These are phyloP conservation scores for Papilio protenor DNA, from an alignment of 2,888 invertebrate species.

Conservation along the genomic window DNA sequence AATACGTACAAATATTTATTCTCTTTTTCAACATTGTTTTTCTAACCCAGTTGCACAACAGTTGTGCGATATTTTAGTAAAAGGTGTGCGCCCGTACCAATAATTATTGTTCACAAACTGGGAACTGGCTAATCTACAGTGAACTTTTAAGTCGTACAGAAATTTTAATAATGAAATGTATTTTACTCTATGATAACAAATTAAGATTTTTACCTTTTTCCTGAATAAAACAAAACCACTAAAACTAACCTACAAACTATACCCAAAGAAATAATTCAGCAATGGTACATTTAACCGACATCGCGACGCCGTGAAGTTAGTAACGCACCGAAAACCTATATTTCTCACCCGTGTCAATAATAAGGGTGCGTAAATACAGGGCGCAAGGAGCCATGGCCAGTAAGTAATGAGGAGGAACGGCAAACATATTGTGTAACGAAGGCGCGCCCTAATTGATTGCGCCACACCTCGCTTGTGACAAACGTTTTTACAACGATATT, in stretches of 20 bases:
- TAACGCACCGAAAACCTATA: conserved; percentile 49
- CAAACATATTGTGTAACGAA: conserved; percentile 78
- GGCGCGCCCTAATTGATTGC: conserved; percentile 78
- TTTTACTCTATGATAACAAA: no score
- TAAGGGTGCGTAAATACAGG: conserved; percentile 49
- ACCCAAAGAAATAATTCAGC: conserved; percentile 17
- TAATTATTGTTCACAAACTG: no score
- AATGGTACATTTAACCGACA: conserved; percentile 28
- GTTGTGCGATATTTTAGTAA: no score
- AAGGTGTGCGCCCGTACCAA: no score
- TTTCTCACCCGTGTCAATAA: conserved; percentile 52
- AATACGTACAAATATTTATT: background rate
- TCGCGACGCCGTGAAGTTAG: conserved; percentile 37
- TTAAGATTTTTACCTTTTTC: background rate
- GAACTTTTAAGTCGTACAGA: no score
- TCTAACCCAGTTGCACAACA: no score
- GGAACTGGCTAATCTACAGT: no score
- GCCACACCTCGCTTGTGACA: conserved; percentile 61
- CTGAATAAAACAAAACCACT: background rate
- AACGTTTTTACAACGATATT: conserved; percentile 42
- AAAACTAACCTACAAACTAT: background rate
- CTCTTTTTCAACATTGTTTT: background rate
- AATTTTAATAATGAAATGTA: no score
- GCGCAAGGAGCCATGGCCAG: conserved; percentile 66
- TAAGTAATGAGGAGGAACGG: conserved; percentile 78